These are phyloP conservation scores for Brachionus manjavacas DNA, from an alignment of 1,140 invertebrate species.

Conservation along the genomic window DNA sequence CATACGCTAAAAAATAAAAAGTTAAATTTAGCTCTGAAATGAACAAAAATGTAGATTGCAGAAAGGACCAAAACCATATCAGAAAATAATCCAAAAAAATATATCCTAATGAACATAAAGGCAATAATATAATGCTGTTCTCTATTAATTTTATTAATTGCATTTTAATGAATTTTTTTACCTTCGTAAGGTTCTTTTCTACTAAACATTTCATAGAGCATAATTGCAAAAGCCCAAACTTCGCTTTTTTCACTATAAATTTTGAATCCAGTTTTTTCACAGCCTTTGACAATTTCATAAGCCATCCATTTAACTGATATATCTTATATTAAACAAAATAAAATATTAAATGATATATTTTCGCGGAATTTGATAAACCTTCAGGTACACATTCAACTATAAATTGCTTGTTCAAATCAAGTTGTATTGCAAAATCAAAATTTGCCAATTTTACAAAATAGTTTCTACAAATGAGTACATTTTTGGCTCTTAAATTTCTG, in stretches of 20 bases:
- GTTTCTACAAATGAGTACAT: not conserved
- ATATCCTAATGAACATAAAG: too few species aligned
- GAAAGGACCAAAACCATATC: too few species aligned
- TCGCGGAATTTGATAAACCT: not conserved
- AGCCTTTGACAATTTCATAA: conserved; percentile 71
- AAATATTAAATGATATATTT: not conserved
- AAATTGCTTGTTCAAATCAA: not conserved
- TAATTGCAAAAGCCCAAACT: conserved; percentile 95
- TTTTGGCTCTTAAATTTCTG: not conserved
- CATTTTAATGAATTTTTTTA: not conserved
- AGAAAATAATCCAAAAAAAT: too few species aligned
- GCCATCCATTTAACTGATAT: conserved; percentile 93
- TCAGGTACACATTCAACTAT: not conserved
- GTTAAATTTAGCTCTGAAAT: too few species aligned
- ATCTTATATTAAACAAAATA: conserved; percentile 63
- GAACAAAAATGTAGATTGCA: too few species aligned
- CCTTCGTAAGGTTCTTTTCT: conserved; percentile 13
- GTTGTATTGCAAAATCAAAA: not conserved
- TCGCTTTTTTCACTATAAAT: conserved; percentile 75
- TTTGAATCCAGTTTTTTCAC: conserved; percentile 61
- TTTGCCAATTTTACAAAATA: conserved; percentile 18
- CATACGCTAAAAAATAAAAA: too few species aligned
- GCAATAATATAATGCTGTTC: too few species aligned
- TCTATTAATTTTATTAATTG: too few species aligned
- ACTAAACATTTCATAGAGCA: conserved; percentile 96